These are phyloP conservation scores for Setipinna tenuifilis DNA, from an alignment of 2,797 vertebrate species.

Conservation along the genomic window DNA sequence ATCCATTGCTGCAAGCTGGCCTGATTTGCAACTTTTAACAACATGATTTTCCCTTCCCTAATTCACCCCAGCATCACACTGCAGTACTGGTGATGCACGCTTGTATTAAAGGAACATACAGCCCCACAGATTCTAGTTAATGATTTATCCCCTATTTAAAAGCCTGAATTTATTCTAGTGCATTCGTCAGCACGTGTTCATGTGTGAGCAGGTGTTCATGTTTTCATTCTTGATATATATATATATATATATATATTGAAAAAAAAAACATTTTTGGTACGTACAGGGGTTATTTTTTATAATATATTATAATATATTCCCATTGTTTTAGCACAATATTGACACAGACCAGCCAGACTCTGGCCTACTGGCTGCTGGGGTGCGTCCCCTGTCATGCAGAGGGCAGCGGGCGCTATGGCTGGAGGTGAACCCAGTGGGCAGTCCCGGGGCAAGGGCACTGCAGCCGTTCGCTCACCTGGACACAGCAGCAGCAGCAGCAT, in stretches of 20 bases:
- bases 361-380: not conserved
- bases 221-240: too few species aligned
- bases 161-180: not conserved
- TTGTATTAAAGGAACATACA: not conserved
- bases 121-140: not conserved
- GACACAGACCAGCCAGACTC: not conserved
- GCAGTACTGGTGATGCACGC: not conserved
- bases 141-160: not conserved
- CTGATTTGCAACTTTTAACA: constrained; percentile 16
- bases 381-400: not conserved
- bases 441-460: constrained; percentile 11
- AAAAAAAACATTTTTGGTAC: too few species aligned
- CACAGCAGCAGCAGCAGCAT: not conserved
- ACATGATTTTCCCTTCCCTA: not conserved
- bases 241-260: too few species aligned
- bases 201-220: too few species aligned
- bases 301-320: too few species aligned
- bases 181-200: too few species aligned
- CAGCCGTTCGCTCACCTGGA: not conserved
- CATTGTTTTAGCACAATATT: not conserved
- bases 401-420: not conserved
- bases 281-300: too few species aligned
- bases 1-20: not conserved
- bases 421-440: not conserved
- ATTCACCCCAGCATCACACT: not conserved